Conservation (phyloP, 2,113 vertebrate genomes). For the Collichthys lucidus region DNA sequence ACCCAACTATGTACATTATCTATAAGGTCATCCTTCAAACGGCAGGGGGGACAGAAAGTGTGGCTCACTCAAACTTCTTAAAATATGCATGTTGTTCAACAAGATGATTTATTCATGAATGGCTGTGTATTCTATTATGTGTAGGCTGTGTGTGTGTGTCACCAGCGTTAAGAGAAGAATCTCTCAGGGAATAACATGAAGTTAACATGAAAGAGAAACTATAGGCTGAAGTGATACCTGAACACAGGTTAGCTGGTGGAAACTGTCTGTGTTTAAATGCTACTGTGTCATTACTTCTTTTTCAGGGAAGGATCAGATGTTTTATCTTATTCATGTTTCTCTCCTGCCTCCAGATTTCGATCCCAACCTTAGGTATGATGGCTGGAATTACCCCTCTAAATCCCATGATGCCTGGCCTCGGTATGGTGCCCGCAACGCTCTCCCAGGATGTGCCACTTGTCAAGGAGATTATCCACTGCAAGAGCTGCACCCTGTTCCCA, state of each 20-base stretch:
- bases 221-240: background rate
- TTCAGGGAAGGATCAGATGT: background rate
- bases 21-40: slow-evolving; percentile 57
- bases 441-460: slow-evolving; percentile 90
- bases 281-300: slow-evolving; percentile 19
- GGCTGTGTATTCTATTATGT: slow-evolving; percentile 53
- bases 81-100: slow-evolving; percentile 75
- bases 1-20: slow-evolving; percentile 35
- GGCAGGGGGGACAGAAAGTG: slow-evolving; percentile 51
- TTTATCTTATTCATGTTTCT: slow-evolving; percentile 30
- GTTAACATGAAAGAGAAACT: slow-evolving; percentile 27
- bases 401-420: slow-evolving; percentile 93
- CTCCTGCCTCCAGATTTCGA: slow-evolving; percentile 88
- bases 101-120: slow-evolving; percentile 71
- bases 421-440: slow-evolving; percentile 90
- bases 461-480: slow-evolving; percentile 98
- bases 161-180: slow-evolving; percentile 53
- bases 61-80: slow-evolving; percentile 62
- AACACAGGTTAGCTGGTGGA: background rate
- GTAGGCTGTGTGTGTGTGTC: slow-evolving; percentile 55
- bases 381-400: slow-evolving; percentile 93
- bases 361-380: slow-evolving; percentile 93
- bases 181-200: slow-evolving; percentile 28
- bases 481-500: slow-evolving; percentile 96
- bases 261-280: slow-evolving; percentile 21